phyloP scores from a whole-genome alignment of 2,113 vertebrate genomes.

The Pituophis catenifer region DNA sequence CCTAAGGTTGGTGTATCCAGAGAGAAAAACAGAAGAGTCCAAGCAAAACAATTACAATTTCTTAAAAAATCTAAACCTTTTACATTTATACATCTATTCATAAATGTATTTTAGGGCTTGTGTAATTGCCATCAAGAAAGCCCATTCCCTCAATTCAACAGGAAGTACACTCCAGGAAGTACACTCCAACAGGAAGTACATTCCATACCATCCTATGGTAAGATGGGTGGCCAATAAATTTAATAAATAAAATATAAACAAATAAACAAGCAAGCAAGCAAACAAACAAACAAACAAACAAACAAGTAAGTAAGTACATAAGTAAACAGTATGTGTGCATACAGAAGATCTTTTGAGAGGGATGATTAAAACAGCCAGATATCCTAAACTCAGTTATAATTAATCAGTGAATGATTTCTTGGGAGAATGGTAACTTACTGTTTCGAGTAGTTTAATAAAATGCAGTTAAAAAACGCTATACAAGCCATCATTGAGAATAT shows the following conservation, averaged over 20 bases:
- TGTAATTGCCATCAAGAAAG: neutral
- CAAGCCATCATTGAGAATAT: too few relatives aligned
- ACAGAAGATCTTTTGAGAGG: neutral
- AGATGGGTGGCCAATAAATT: neutral
- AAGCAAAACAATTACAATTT: neutral
- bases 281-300: neutral
- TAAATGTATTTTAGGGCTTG: neutral
- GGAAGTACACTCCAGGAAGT: too few relatives aligned
- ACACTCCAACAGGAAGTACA: neutral
- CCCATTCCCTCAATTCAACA: neutral
- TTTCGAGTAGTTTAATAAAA: too few relatives aligned
- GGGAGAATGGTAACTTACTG: neutral
- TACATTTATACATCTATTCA: neutral
- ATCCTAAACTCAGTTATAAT: neutral
- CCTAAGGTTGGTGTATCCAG: neutral
- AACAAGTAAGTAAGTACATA: neutral
- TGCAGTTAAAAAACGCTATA: too few relatives aligned
- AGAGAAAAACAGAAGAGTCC: neutral
- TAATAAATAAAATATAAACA: neutral
- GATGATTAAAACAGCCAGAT: neutral
- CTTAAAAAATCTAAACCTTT: neutral
- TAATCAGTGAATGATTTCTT: neutral
- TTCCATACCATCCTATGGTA: neutral
- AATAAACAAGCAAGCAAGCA: neutral
- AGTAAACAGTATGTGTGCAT: neutral